Percentiles rank a stretch among this genome's conserved stretches.
Evolutionary conservation across 30 jellyfish, hydroid and myxozoan species (phyloP).

Genomic region (Turritopsis rubra): DNA sequence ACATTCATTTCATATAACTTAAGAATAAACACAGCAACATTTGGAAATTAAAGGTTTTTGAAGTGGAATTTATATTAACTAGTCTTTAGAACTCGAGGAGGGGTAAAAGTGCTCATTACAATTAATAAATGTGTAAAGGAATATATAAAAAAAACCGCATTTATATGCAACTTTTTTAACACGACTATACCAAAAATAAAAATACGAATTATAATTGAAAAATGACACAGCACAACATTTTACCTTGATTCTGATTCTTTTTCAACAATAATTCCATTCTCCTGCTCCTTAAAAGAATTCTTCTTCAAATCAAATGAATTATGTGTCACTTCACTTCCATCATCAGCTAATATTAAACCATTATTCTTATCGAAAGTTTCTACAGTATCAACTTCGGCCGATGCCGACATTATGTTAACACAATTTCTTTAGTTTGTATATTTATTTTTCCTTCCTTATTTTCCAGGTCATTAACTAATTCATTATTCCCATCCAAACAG

Average conservation of each 20-base stretch:
- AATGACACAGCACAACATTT: not conserved
- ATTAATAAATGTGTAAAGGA: not conserved
- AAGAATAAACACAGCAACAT: not conserved
- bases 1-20: not conserved
- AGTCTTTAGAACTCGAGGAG: too few species aligned
- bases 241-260: not conserved
- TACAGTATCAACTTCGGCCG: constrained; percentile 4
- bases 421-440: not conserved
- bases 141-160: not conserved
- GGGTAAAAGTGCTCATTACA: too few species aligned
- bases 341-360: not conserved
- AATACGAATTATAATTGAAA: not conserved
- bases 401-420: constrained; percentile 9
- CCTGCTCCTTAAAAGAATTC: not conserved
- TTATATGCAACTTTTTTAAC: too few species aligned
- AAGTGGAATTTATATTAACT: not conserved
- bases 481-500: not conserved
- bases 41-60: not conserved
- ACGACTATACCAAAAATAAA: not conserved
- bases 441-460: not conserved
- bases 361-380: not conserved
- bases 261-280: not conserved
- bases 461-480: not conserved
- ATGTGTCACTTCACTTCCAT: not conserved
- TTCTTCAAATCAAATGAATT: constrained; percentile 5